Percentiles rank a stretch among this genome's conserved stretches.
These are phyloP conservation scores for Heliconius aoede DNA, from an alignment of 2,888 invertebrate species.

Conservation along the genomic window DNA sequence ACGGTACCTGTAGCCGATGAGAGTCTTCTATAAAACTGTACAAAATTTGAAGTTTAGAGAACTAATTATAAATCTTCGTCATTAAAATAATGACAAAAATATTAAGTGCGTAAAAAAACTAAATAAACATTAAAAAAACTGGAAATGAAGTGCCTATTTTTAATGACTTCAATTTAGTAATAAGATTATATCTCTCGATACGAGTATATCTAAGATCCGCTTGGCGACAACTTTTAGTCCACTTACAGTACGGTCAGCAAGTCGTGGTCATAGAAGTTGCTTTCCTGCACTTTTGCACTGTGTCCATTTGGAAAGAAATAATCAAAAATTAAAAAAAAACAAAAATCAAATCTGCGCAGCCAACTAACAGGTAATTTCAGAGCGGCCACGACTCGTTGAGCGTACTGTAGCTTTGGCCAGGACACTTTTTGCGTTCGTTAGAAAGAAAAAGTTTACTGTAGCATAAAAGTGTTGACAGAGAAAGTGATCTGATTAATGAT, in stretches of 20 bases:
- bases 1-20: not conserved
- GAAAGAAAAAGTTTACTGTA: slow-evolving; percentile 53
- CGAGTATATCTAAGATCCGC: slow-evolving; percentile 10
- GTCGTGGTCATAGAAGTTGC: no score
- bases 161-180: slow-evolving; percentile 28
- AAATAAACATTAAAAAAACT: slow-evolving; percentile 4
- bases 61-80: slow-evolving; percentile 9
- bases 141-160: slow-evolving; percentile 3
- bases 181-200: slow-evolving; percentile 2
- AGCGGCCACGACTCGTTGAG: no score
- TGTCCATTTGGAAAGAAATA: no score
- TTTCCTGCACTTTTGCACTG: no score
- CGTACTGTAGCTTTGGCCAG: slow-evolving; percentile 27
- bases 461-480: slow-evolving; percentile 50
- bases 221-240: slow-evolving; percentile 34
- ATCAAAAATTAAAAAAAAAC: no score
- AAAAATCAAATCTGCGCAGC: no score
- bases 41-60: not conserved
- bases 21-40: not conserved
- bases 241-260: not conserved
- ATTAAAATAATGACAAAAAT: slow-evolving; percentile 1
- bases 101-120: not conserved
- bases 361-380: no score
- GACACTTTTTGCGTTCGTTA: slow-evolving; percentile 49
- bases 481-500: slow-evolving; percentile 48